Conservation (phyloP, 2,888 invertebrate species). For the Scotopteryx bipunctaria region DNA sequence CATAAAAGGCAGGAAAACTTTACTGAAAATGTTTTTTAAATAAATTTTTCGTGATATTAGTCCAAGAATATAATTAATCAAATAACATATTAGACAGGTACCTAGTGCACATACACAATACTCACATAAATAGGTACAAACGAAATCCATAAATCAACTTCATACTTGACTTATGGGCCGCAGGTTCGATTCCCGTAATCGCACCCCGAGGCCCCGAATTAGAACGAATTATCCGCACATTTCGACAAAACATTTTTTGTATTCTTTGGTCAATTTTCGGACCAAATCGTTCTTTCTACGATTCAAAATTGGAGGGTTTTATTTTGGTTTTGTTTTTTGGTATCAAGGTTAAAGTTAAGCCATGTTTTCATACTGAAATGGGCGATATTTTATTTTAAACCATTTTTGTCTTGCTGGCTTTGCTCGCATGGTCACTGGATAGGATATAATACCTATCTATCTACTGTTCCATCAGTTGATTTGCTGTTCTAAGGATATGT, state of each 20-base stretch:
- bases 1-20: no score
- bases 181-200: constrained; percentile 57
- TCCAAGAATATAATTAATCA: no score
- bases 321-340: constrained; percentile 6
- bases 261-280: constrained; percentile 38
- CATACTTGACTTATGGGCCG: constrained; percentile 38
- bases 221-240: constrained; percentile 59
- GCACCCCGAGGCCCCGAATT: constrained; percentile 57
- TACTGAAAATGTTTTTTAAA: no score
- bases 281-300: constrained; percentile 33
- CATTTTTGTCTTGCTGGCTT: no score
- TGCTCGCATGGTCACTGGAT: no score
- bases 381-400: no score
- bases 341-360: constrained; percentile 12
- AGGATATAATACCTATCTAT: no score
- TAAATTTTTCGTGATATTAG: no score
- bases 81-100: no score
- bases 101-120: not conserved
- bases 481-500: no score
- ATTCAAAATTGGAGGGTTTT: constrained; percentile 33
- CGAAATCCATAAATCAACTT: constrained; percentile 35
- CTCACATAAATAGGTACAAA: not conserved
- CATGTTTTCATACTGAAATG: no score
- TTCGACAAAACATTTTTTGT: constrained; percentile 52
- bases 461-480: no score